Percentiles rank a stretch among this genome's conserved stretches.
phyloP scores from a whole-genome alignment of 2,888 invertebrate species.

The Disparrhopalites patrizii region DNA sequence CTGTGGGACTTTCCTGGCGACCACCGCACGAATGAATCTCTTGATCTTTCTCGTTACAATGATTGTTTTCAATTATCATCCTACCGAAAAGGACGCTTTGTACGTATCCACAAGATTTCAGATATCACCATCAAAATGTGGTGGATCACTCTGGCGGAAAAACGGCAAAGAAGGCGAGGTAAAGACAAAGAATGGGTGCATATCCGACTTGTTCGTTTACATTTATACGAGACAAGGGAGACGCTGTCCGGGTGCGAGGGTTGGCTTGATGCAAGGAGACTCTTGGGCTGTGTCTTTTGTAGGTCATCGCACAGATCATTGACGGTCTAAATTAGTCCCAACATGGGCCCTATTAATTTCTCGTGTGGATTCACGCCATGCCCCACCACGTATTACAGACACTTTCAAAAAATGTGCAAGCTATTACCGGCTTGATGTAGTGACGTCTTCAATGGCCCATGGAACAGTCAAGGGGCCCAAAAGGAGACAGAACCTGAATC shows the following conservation, averaged over 20 bases:
- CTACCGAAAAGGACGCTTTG: neutral
- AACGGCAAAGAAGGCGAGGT: neutral
- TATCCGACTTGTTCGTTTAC: too few species aligned
- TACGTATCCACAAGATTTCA: too few species aligned
- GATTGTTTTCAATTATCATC: too few species aligned
- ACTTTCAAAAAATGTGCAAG: constrained; percentile 22
- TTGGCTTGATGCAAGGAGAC: too few species aligned
- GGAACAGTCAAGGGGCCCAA: constrained; percentile 6
- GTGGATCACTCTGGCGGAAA: neutral
- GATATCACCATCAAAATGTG: too few species aligned
- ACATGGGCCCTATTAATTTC: constrained; percentile 28
- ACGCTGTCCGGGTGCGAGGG: too few species aligned
- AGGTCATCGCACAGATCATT: constrained; percentile 27
- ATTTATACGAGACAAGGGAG: too few species aligned
- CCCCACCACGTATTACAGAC: constrained; percentile 8
- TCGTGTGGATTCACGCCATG: constrained; percentile 26
- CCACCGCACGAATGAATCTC: too few species aligned
- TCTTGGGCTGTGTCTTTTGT: constrained; percentile 13
- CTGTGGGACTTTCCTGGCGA: too few species aligned
- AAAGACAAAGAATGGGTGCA: too few species aligned
- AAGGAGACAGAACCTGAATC: constrained; percentile 5
- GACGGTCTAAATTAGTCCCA: constrained; percentile 24
- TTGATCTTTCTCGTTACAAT: too few species aligned
- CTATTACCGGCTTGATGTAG: constrained; percentile 23
- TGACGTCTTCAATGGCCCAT: constrained; percentile 27